Percentiles rank a stretch among this genome's conserved stretches.
These are phyloP conservation scores for Leptopilina syphax DNA, from an alignment of 2,888 invertebrate species.

Conservation along the genomic window DNA sequence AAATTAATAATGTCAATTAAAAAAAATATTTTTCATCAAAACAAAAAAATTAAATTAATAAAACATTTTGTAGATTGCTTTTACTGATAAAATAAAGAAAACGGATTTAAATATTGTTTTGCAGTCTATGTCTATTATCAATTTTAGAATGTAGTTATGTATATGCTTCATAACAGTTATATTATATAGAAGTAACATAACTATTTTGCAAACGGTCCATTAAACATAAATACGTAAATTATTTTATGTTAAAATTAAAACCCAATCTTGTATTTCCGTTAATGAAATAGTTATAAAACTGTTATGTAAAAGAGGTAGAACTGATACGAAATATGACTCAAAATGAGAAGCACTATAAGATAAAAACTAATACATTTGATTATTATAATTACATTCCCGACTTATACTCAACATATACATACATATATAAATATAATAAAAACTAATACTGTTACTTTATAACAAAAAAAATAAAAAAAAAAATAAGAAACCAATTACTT, in stretches of 20 bases:
- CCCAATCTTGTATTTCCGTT: slow-evolving; percentile 6
- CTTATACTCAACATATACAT: slow-evolving; percentile 22
- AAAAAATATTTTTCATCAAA: background rate
- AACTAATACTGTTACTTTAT: background rate
- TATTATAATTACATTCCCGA: slow-evolving; percentile 20
- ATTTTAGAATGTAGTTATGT: slow-evolving; percentile 16
- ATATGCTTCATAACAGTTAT: slow-evolving; percentile 16
- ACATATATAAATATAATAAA: background rate
- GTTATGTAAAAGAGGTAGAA: slow-evolving; percentile 22
- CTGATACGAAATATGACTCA: slow-evolving; percentile 16
- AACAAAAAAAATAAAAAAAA: too few species aligned
- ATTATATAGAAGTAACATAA: slow-evolving; percentile 34
- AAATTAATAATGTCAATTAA: background rate
- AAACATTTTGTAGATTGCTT: background rate
- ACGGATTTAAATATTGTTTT: background rate
- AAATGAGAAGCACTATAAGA: slow-evolving; percentile 8
- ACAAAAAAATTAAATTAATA: background rate
- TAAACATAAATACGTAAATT: background rate
- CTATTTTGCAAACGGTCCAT: slow-evolving; percentile 10
- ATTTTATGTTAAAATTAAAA: background rate
- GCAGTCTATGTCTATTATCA: background rate
- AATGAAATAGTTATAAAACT: slow-evolving; percentile 23
- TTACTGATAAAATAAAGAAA: background rate
- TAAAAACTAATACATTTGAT: background rate
- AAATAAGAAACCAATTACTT: slow-evolving; percentile 10